Evolutionary conservation across 2,888 invertebrate genomes (phyloP), one percentile per base, ranked within the genome.

Genomic region (Ichneumon xanthorius): DNA sequence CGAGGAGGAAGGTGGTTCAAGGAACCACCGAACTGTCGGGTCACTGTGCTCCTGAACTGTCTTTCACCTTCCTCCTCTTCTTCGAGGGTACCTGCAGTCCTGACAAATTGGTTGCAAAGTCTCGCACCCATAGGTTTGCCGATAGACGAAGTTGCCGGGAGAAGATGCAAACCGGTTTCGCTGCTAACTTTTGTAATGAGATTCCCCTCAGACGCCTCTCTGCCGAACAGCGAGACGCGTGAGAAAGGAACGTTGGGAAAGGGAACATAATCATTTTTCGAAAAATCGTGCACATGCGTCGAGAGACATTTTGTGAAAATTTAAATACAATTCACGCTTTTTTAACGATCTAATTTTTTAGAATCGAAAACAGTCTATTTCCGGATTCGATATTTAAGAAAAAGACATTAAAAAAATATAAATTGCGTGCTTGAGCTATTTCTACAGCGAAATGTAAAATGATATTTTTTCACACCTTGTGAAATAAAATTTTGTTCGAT

Each of bases 151-250:
- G 73, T 87, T 84, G 84, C 85, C 80, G 81, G 79, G 80, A 86
- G 87, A 87, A 86, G 87, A 88, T 87, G 88, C 84, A 89, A 91
- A 91, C 90, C 91, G 90, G 91, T 91, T 91, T 87, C 84, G 82
- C 87, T 87, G 86, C 87, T 87, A 90, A 91, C 89, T 90, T 90
- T 90, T 90, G 89, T 91, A 90, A 91, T 90, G 90, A 90, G 89
- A 91, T 91, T 89, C 45, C 16, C 89, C 88, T 90, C 87, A 90
- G 90, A 90, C 88, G 86, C 82, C 68, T 81, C 68, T 67, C 84
- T 79, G 76, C 78, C 76, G 65, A 76, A 37, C 45, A 82, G 71
- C 50, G 68, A 77, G 77, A 61, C 50, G 19, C 22, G 6, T 45
- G 16, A 37, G 81, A 73, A 77, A 53, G 55, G 81, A 80, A 67